phyloP scores from a whole-genome alignment of 2,113 vertebrate genomes.

The Chionodraco myersi region DNA sequence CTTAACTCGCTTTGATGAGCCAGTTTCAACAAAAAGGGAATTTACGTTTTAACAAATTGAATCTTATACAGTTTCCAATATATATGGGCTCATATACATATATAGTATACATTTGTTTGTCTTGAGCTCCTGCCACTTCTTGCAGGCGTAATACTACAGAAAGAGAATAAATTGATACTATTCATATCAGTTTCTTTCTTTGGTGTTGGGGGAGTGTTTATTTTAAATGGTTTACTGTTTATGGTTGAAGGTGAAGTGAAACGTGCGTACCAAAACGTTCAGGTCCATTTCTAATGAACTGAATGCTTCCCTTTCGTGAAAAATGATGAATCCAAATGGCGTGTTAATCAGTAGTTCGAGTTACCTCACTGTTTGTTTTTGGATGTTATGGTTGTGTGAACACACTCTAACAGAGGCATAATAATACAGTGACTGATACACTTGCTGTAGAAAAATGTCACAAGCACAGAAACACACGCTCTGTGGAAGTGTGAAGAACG shows the following conservation, averaged over 20 bases:
- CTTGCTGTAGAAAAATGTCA: constrained; percentile 9
- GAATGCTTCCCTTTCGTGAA: constrained; percentile 23
- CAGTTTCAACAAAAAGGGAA: constrained; percentile 22
- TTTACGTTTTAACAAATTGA: constrained; percentile 46
- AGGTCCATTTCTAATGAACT: background rate
- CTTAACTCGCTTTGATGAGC: constrained; percentile 17
- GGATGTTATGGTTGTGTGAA: constrained; percentile 54
- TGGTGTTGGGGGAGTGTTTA: background rate
- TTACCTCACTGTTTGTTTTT: constrained; percentile 68
- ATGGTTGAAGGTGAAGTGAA: constrained; percentile 1
- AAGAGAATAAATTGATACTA: constrained; percentile 6
- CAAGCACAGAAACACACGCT: constrained; percentile 7
- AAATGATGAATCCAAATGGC: constrained; percentile 46
- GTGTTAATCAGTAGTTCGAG: constrained; percentile 60
- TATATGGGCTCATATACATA: constrained; percentile 22
- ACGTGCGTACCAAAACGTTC: background rate
- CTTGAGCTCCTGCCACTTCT: constrained; percentile 38
- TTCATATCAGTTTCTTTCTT: constrained; percentile 9
- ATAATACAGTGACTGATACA: constrained; percentile 29
- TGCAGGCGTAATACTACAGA: constrained; percentile 18
- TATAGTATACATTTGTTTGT: constrained; percentile 42
- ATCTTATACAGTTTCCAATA: constrained; percentile 39
- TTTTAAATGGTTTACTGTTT: background rate
- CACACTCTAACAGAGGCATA: background rate
- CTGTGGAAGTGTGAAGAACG: background rate